Evolutionary conservation across 2,113 vertebrate genomes (phyloP).

Genomic region (Sander vitreus): DNA sequence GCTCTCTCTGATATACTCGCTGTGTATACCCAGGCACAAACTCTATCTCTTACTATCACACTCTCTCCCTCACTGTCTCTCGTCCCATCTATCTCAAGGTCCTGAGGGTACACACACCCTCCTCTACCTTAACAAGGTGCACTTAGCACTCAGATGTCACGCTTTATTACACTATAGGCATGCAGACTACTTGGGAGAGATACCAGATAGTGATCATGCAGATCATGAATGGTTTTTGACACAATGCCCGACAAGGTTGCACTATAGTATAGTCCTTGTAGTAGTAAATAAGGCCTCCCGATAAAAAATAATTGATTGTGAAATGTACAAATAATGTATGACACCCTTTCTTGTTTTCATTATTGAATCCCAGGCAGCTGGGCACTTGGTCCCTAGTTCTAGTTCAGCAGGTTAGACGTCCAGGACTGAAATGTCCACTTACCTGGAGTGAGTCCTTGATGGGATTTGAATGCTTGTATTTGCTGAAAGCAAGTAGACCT

Average conservation of each 20-base stretch:
- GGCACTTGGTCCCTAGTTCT: not conserved
- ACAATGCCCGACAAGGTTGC: conserved; percentile 1
- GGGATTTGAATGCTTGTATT: conserved; percentile 33
- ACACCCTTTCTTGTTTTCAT: conserved; percentile 1
- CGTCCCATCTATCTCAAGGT: conserved; percentile 61
- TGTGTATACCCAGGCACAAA: conserved; percentile 32
- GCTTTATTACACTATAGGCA: conserved; percentile 52
- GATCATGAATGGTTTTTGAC: conserved; percentile 13
- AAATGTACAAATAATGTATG: not conserved
- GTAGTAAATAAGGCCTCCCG: not conserved
- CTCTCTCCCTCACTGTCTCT: conserved; percentile 39
- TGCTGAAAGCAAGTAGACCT: conserved; percentile 34
- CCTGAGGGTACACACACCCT: conserved; percentile 37
- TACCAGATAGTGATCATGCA: conserved; percentile 20
- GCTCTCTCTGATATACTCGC: conserved; percentile 48
- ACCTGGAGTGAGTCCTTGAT: conserved; percentile 24
- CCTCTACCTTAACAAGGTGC: conserved; percentile 65
- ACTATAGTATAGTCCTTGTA: not conserved
- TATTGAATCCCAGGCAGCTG: not conserved
- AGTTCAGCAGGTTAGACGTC: not conserved
- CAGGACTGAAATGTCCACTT: not conserved
- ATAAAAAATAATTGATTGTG: not conserved
- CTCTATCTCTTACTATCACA: conserved; percentile 42
- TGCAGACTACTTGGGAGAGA: conserved; percentile 36
- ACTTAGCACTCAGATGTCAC: conserved; percentile 52